phyloP scores from a whole-genome alignment of 2,113 vertebrate species.

The Aviceda subcristata region DNA sequence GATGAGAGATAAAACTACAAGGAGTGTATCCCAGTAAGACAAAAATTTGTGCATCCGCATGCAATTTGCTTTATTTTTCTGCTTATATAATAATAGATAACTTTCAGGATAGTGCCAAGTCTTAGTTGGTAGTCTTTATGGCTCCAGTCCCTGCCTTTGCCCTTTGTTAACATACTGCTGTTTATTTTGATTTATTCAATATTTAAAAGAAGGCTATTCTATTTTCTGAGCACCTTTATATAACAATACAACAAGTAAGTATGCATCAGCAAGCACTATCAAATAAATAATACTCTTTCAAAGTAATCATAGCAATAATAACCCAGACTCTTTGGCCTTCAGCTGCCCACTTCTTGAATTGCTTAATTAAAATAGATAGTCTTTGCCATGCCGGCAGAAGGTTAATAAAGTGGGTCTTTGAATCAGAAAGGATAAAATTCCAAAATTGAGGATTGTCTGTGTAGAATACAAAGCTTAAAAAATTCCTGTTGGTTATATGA shows the following conservation, averaged over 20 bases:
- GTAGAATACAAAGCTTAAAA: neutral
- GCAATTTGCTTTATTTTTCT: neutral
- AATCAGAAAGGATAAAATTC: constrained; percentile 22
- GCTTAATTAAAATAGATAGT: neutral
- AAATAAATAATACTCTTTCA: neutral
- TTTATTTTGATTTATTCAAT: neutral
- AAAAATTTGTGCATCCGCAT: neutral
- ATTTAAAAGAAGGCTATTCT: neutral
- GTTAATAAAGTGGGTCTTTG: constrained; percentile 11
- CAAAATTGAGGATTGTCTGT: neutral
- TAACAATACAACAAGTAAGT: neutral
- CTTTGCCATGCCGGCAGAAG: neutral
- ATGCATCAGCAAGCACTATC: neutral
- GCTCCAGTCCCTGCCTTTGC: neutral
- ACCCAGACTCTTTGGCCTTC: neutral
- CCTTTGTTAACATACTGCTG: neutral
- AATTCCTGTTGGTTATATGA: neutral
- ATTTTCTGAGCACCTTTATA: neutral
- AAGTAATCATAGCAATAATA: neutral
- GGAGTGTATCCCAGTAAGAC: neutral
- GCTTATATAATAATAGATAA: neutral
- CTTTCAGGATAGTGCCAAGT: neutral
- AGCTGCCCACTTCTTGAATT: neutral
- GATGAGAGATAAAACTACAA: neutral
- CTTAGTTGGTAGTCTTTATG: neutral